These are phyloP conservation scores for Diadumene lineata DNA, from an alignment of 92 coral and sea anemone species.

Conservation along the genomic window DNA sequence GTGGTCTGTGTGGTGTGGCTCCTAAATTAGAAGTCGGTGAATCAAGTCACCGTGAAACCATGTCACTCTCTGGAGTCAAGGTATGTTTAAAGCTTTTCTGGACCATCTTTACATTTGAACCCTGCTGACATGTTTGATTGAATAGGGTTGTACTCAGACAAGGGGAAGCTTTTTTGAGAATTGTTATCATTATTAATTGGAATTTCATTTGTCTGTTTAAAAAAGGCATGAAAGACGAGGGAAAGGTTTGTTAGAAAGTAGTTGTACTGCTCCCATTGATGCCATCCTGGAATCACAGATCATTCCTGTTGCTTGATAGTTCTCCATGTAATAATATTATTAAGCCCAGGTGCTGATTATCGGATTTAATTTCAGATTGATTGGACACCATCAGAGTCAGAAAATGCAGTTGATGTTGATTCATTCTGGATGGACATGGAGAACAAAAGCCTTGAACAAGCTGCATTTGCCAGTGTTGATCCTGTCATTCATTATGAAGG, in stretches of 20 bases:
- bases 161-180: too few relatives aligned
- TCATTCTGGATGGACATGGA: slow-evolving; percentile 42
- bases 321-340: background rate
- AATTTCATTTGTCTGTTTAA: too few relatives aligned
- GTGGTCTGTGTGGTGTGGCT: slow-evolving; percentile 48
- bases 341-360: background rate
- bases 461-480: slow-evolving; percentile 43
- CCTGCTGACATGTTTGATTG: too few relatives aligned
- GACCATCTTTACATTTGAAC: too few relatives aligned
- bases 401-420: slow-evolving; percentile 21
- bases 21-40: slow-evolving; percentile 46
- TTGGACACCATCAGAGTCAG: slow-evolving; percentile 24
- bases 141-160: too few relatives aligned
- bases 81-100: slow-evolving; percentile 15
- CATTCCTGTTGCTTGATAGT: too few relatives aligned
- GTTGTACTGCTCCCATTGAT: too few relatives aligned
- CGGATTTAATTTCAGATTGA: slow-evolving; percentile 8
- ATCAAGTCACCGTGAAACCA: slow-evolving; percentile 20
- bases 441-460: slow-evolving; percentile 38
- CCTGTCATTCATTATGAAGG: slow-evolving; percentile 25
- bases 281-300: too few relatives aligned
- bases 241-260: too few relatives aligned
- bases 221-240: too few relatives aligned
- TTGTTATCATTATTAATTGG: too few relatives aligned
- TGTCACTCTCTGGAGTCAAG: slow-evolving; percentile 39